Percentiles rank a stretch among this genome's conserved stretches.
These are phyloP conservation scores for Sylvilagus floridanus DNA, from an alignment of 2,797 vertebrate species.

Conservation along the genomic window DNA sequence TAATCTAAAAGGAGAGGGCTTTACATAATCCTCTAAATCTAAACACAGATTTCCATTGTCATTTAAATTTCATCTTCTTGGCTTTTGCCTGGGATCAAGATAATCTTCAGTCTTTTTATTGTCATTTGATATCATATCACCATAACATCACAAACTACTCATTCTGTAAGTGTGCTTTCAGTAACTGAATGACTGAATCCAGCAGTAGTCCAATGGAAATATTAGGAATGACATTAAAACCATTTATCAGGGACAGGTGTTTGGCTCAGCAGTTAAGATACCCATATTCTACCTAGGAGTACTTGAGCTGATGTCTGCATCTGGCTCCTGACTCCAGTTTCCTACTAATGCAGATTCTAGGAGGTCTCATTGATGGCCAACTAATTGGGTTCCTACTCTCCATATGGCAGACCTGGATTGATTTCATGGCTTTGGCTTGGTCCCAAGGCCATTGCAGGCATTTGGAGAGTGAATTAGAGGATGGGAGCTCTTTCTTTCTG, in stretches of 20 bases:
- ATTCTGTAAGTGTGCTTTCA: not conserved
- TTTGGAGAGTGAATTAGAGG: too few relatives aligned
- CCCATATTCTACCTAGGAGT: too few relatives aligned
- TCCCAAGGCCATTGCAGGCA: too few relatives aligned
- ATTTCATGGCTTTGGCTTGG: too few relatives aligned
- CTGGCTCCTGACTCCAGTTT: too few relatives aligned
- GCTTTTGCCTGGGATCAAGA: not conserved
- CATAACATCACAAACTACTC: not conserved
- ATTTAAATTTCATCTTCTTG: slow-evolving; percentile 17
- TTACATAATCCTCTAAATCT: not conserved
- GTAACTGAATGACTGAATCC: not conserved
- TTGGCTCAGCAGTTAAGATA: too few relatives aligned
- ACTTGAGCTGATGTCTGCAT: too few relatives aligned
- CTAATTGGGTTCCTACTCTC: too few relatives aligned
- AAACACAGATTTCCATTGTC: not conserved
- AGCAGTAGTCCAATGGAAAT: not conserved
- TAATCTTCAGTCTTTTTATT: not conserved
- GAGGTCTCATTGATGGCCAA: too few relatives aligned
- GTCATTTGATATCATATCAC: not conserved
- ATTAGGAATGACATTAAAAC: not conserved
- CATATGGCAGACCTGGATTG: too few relatives aligned
- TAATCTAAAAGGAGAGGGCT: not conserved
- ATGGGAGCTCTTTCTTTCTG: too few relatives aligned
- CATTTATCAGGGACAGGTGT: not conserved
- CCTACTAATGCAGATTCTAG: too few relatives aligned